Percentiles rank a stretch among this genome's conserved stretches.
Conservation (phyloP, 2,113 vertebrate genomes). For the Pontoporia blainvillei region DNA sequence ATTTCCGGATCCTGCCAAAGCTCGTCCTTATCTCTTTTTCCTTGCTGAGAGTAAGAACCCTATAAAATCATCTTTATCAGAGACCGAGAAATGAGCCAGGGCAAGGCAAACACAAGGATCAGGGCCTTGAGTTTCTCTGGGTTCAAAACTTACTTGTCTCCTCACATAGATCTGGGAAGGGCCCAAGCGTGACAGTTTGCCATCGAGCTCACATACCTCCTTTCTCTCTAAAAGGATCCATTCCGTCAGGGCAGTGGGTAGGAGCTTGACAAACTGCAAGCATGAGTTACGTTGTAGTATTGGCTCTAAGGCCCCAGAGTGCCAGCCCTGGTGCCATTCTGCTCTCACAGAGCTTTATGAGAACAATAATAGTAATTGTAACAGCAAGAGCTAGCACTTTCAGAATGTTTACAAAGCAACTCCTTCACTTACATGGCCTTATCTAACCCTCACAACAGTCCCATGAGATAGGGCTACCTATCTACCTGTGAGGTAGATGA, state of each 20-base stretch:
- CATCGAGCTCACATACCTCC: background rate
- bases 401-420: background rate
- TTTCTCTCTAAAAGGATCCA: background rate
- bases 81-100: slow-evolving; percentile 36
- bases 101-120: background rate
- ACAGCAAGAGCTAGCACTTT: background rate
- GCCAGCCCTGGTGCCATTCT: background rate
- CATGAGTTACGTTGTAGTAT: background rate
- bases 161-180: background rate
- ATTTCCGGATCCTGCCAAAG: slow-evolving; percentile 74
- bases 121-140: background rate
- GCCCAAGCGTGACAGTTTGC: background rate
- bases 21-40: slow-evolving; percentile 71
- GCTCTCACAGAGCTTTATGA: background rate
- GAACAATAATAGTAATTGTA: background rate
- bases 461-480: background rate
- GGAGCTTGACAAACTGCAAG: too few species aligned
- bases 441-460: background rate
- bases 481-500: background rate
- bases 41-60: slow-evolving; percentile 66
- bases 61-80: slow-evolving; percentile 60
- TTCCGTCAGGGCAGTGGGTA: background rate
- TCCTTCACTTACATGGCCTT: background rate
- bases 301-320: background rate
- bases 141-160: background rate